Evolutionary conservation across 2,797 vertebrate species (phyloP).

Genomic region (Tauraco hartlaubi): DNA sequence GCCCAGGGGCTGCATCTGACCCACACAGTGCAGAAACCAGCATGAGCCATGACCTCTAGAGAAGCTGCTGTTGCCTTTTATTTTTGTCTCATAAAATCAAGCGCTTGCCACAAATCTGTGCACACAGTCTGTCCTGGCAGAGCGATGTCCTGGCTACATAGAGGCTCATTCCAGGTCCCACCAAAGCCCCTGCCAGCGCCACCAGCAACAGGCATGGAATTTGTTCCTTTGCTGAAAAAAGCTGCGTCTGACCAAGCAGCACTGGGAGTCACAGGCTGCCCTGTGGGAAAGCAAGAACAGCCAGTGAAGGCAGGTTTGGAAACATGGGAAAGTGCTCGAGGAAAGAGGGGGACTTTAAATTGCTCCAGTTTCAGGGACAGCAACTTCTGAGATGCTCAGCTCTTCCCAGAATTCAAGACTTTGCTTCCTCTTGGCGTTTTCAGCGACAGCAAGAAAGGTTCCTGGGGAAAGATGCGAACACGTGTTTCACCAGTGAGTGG

Average conservation of each 20-base stretch:
- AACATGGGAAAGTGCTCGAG: not conserved
- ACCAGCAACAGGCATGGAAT: not conserved
- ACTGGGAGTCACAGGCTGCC: not conserved
- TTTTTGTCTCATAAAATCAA: not conserved
- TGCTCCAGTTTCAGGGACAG: not conserved
- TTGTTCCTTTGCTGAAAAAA: not conserved
- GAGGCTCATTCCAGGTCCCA: not conserved
- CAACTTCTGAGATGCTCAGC: not conserved
- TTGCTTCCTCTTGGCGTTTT: not conserved
- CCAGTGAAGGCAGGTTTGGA: not conserved
- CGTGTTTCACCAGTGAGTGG: not conserved
- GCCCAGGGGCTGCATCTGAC: not conserved
- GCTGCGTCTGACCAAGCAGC: not conserved
- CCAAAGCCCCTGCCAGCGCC: not conserved
- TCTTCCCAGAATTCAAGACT: not conserved
- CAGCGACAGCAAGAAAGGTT: not conserved
- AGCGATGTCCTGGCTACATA: rapidly evolving
- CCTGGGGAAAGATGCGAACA: not conserved
- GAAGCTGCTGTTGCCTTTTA: not conserved
- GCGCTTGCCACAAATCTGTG: not conserved
- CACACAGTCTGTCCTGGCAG: not conserved
- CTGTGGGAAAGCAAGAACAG: not conserved
- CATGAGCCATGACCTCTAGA: rapidly evolving
- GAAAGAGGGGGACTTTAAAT: not conserved
- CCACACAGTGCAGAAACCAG: rapidly evolving